Percentiles rank a stretch among this genome's conserved stretches.
Evolutionary conservation across 1,140 invertebrate species (phyloP).

Genomic region (Megathymus violae): DNA sequence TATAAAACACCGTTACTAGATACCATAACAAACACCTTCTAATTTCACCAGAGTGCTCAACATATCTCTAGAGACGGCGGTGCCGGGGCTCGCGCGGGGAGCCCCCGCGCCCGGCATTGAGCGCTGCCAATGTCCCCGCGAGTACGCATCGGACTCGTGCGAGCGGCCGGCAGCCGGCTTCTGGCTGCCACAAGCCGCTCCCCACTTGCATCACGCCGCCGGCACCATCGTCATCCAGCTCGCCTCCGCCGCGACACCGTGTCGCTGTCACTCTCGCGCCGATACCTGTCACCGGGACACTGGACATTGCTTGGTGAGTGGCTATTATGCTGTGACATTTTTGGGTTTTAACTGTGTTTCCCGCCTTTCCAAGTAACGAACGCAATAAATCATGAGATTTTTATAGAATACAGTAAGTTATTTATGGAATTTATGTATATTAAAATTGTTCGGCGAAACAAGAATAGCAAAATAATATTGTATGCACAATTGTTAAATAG

Average conservation of each 20-base stretch:
- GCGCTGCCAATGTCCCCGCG: slow-evolving; percentile 92
- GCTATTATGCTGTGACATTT: slow-evolving; percentile 12
- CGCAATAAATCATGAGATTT: no score
- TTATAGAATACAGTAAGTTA: no score
- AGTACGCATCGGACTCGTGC: slow-evolving; percentile 93
- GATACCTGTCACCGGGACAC: slow-evolving; percentile 92
- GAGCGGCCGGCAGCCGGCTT: slow-evolving; percentile 95
- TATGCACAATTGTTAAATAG: no score
- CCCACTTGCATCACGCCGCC: slow-evolving; percentile 50
- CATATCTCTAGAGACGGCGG: slow-evolving; percentile 93
- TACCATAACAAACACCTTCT: background rate
- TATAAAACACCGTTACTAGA: no score
- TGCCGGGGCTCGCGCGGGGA: slow-evolving; percentile 85
- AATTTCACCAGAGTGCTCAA: slow-evolving; percentile 85
- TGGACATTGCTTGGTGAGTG: slow-evolving; percentile 91
- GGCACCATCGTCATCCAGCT: slow-evolving; percentile 89
- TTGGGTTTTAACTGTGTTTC: no score
- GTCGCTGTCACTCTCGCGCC: slow-evolving; percentile 93
- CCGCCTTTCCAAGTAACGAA: no score
- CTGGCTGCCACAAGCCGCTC: slow-evolving; percentile 80
- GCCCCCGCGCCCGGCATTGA: slow-evolving; percentile 93
- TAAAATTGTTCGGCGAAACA: no score
- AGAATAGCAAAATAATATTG: no score
- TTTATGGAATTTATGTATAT: no score
- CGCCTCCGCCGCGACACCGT: slow-evolving; percentile 91